Conservation (phyloP, 2,888 invertebrate genomes). For the Apodemia zela region DNA sequence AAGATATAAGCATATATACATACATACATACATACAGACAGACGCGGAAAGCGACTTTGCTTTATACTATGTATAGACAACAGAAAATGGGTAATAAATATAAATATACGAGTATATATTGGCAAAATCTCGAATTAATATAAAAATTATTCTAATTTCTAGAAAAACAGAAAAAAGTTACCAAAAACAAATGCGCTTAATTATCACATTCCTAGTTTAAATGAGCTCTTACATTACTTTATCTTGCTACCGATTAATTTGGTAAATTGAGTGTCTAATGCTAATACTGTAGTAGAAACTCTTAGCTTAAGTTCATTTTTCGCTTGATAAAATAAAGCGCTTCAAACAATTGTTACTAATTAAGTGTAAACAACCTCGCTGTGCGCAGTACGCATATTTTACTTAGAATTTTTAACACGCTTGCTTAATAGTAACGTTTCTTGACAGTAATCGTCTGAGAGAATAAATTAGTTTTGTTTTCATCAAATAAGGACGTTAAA, state of each 20-base stretch:
- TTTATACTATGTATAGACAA: too few species aligned
- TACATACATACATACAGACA: too few species aligned
- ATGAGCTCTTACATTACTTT: background rate
- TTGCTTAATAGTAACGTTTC: conserved; percentile 9
- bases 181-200: background rate
- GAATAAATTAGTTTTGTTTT: conserved; percentile 12
- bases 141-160: too few species aligned
- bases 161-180: too few species aligned
- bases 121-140: too few species aligned
- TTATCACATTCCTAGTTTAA: background rate
- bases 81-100: too few species aligned
- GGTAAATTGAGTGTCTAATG: conserved; percentile 4
- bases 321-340: conserved; percentile 13
- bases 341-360: conserved; percentile 28
- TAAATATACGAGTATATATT: too few species aligned
- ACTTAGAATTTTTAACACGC: conserved; percentile 9
- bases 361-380: conserved; percentile 27
- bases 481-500: conserved; percentile 1
- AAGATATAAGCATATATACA: too few species aligned
- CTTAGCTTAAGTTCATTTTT: background rate
- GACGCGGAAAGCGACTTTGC: too few species aligned
- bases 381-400: conserved; percentile 13
- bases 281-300: background rate
- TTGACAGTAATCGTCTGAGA: conserved; percentile 3
- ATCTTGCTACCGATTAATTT: conserved; percentile 6